Evolutionary conservation across 2,113 vertebrate species (phyloP).

Genomic region (Coptodon rendalli): DNA sequence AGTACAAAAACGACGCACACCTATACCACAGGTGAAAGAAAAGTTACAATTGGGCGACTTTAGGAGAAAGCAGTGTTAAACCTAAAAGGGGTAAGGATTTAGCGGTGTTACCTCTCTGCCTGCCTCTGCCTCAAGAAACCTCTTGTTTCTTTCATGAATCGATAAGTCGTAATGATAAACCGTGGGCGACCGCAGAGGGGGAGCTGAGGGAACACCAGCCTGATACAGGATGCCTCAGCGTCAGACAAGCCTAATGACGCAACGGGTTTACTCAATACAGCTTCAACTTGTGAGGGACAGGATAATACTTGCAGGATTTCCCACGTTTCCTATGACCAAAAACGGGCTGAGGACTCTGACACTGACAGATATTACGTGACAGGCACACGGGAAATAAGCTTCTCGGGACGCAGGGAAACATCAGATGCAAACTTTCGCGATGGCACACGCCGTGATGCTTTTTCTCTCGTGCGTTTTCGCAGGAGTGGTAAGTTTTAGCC

Average conservation of each 20-base stretch:
- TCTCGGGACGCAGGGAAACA: not conserved
- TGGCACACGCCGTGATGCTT: conserved; percentile 7
- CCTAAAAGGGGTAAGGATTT: not conserved
- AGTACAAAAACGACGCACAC: not conserved
- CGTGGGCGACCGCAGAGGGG: conserved; percentile 6
- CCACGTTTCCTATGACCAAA: conserved; percentile 41
- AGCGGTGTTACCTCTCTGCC: not conserved
- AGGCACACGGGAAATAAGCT: not conserved
- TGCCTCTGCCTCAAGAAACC: not conserved
- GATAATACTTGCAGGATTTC: conserved; percentile 55
- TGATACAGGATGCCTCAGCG: conserved; percentile 16
- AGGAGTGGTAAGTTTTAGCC: conserved; percentile 44
- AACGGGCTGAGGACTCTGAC: conserved; percentile 3
- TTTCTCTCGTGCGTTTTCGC: conserved; percentile 38
- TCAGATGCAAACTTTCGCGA: not conserved
- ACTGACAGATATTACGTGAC: conserved; percentile 55
- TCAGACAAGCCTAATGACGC: conserved; percentile 60
- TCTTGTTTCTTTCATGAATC: not conserved
- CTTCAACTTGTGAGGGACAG: conserved; percentile 35
- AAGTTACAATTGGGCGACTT: not conserved
- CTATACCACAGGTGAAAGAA: not conserved
- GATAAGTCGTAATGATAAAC: not conserved
- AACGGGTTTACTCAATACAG: conserved; percentile 51
- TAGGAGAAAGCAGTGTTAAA: not conserved
- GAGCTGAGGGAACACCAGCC: conserved; percentile 5